These are phyloP conservation scores for Yoshiicerus persimilis DNA, from an alignment of 1,140 invertebrate species.

Conservation along the genomic window DNA sequence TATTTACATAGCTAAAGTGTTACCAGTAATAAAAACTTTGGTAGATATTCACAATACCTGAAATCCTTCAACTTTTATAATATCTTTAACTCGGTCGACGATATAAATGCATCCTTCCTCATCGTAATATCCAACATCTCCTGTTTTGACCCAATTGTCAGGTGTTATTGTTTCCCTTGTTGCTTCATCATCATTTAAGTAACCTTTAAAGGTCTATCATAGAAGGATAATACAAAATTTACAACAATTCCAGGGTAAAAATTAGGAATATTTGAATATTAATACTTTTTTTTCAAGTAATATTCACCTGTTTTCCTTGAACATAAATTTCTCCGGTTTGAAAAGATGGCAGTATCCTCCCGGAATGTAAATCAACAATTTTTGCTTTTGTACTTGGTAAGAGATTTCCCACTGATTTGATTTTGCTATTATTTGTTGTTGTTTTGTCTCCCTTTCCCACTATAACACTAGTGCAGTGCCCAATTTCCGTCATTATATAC, in stretches of 20 bases:
- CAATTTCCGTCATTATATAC: background rate
- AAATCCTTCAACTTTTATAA: conserved; percentile 60
- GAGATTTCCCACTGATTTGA: background rate
- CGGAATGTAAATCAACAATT: background rate
- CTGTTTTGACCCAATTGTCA: background rate
- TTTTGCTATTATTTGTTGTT: background rate
- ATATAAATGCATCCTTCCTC: conserved; percentile 5
- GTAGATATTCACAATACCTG: no score
- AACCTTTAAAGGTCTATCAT: background rate
- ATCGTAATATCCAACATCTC: conserved; percentile 26
- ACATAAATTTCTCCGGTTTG: background rate
- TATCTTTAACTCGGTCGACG: conserved; percentile 35
- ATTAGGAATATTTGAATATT: no score
- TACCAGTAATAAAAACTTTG: no score
- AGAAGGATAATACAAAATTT: no score
- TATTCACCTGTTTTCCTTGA: background rate
- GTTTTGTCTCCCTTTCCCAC: no score
- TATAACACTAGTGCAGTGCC: background rate
- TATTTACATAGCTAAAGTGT: no score
- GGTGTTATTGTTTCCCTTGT: background rate
- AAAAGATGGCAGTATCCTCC: background rate
- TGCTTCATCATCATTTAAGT: background rate
- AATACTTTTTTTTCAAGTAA: no score
- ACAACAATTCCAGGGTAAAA: background rate
- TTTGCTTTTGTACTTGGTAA: background rate